Evolutionary conservation across 2,888 invertebrate species (phyloP), one percentile per base, ranked within the genome.

Genomic region (Apotomis turbidana): DNA sequence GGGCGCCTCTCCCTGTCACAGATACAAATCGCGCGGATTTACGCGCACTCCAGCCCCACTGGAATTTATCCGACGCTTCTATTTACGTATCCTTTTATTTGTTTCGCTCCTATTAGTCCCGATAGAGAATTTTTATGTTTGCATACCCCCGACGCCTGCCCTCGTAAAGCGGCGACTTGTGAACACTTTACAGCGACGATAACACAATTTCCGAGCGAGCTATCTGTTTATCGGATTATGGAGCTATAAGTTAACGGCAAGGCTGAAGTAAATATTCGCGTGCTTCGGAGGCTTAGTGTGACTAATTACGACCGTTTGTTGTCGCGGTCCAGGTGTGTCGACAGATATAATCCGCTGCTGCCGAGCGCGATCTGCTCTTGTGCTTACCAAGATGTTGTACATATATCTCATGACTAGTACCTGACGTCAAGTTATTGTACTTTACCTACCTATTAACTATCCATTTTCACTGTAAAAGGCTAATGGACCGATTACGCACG

Each of bases 21-120:
- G 93, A 93, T 93, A 93, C 93, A 94, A 93, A 94, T 93, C 93
- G 93, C 90, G 87, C 89, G 93, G 93, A 93, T 93, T 93, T 93
- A 93, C 92, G 92, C 91, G 87, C 86, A 85, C 92, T 92, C 90
- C 82, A 87, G 89, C 93, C 93, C 93, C 92, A 88, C 85, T 85
- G 92, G 91, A 93, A 93, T 93, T 91, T 92, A 93, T 93, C 91
- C 89, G 83, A 83, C 89, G 90, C 87, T 89, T 87, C 91, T 93
- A 91, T 93, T 93, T 93, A 92, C 93, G 93, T 92, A 92, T 93
- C 90, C 89, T 93, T 93, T 93, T 93, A 93, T 93, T 93, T 93
- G 93, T 93, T 92, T 91, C 90, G 81, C 83, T 91, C 88, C 93
- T 93, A 93, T 93, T 93, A 93, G 93, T 91, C 91, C 85, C 92